Conservation (phyloP, 2,888 invertebrate genomes). For the Dyspetes luteomarginatus region DNA sequence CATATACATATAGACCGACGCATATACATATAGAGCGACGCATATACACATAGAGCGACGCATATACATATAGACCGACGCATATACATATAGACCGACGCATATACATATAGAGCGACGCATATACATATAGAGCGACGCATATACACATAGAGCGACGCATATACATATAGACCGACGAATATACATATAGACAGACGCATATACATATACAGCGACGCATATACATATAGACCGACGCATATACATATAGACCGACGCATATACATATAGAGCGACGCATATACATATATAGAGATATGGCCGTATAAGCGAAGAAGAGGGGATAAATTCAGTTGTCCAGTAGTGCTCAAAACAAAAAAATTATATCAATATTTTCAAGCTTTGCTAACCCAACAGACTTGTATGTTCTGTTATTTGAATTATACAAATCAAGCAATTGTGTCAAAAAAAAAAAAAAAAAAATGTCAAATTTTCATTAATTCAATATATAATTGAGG, state of each 20-base stretch:
- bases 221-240: too few relatives aligned
- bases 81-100: too few relatives aligned
- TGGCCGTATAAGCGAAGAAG: not conserved
- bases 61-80: not conserved
- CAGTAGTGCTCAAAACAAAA: slow-evolving; percentile 45
- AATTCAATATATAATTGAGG: too few relatives aligned
- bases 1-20: too few relatives aligned
- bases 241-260: too few relatives aligned
- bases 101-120: not conserved
- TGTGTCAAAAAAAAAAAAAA: too few relatives aligned
- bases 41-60: not conserved
- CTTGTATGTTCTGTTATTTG: too few relatives aligned
- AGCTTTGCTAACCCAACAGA: not conserved
- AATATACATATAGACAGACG: not conserved
- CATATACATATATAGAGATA: not conserved
- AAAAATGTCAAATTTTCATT: too few relatives aligned
- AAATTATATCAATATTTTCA: not conserved
- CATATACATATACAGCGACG: not conserved
- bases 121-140: not conserved
- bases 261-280: not conserved
- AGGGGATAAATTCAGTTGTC: not conserved
- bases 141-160: not conserved
- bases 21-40: too few relatives aligned
- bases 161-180: too few relatives aligned
- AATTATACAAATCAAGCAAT: too few relatives aligned